Evolutionary conservation across 2,888 invertebrate genomes (phyloP), one percentile per base, ranked within the genome.

Genomic region (Volucella bombylans): DNA sequence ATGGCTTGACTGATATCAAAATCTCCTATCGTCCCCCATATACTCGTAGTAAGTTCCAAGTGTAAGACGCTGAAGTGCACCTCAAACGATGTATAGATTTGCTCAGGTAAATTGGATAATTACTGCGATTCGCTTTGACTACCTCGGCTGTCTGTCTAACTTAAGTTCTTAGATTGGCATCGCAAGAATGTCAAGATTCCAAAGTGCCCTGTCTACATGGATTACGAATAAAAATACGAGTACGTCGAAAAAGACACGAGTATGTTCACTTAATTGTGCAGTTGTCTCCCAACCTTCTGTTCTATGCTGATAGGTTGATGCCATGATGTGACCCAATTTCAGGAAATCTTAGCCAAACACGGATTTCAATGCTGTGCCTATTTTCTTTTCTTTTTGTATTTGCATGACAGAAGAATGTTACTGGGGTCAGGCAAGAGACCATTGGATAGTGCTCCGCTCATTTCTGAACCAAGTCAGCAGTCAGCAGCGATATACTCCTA

Each of bases 41-140:
- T 31, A 23, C 23, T n/a, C n/a, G n/a, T 1, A 54, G 47, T 62
- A 11, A 45, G 57, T 71, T 52, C 81, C 71, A 57, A 45, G 11
- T 18, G 43, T 59, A 74, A 74, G 73, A 57, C 47, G 12, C 64
- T 74, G 62, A 55, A 79, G 79, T 71, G 81, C 49, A 61, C 50
- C 62, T 23, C 73, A 41, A 8, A 71, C 76, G 83, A 72, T 59
- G 61, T 72, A 80, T 71, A 57, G 76, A 65, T 71, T 79, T 85
- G 80, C 80, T 85, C 76, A 81, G 71, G 83, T 67, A 71, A 85
- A 85, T 85, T 85, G 67, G 76, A 80, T 85, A 85, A 85, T 85
- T 76, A 85, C 61, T 69, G 1, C 71, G 69, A 64, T 43, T 69
- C 50, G 65, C 64, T 49, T 18, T 62, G 61, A 39, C 61, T 65